Evolutionary conservation across 2,113 vertebrate genomes (phyloP), one percentile per base, ranked within the genome.

Genomic region (Chaetorhynchus papuensis): DNA sequence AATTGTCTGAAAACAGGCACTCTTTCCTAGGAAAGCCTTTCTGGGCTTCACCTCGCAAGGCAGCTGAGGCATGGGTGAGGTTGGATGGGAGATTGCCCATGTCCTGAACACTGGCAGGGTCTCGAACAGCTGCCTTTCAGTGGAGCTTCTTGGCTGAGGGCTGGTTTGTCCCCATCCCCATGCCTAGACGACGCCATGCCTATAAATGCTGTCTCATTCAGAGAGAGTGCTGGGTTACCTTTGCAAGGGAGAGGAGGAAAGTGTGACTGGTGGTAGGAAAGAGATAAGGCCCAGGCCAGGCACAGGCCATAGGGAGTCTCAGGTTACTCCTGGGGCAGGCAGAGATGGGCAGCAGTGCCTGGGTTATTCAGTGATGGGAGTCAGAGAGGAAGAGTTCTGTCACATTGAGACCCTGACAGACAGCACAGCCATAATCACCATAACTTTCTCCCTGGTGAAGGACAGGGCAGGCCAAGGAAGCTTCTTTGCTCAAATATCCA

Each of bases 41-140:
- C 45, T 85, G 44, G 28, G 24, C 19, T 31, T 20, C 10, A n/a
- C 9, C 39, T 71, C 0, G 0, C n/a, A 49, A 33, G 31, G 20
- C 69, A 57, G 45, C 33, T 87, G 23, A 18, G 9, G 15, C 33
- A 26, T 5, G 41, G 65, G 44, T 2, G 26, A 79, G 35, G 1
- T 2, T 69, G 23, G 6, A 18, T 69, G 61, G 28, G 45, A 76
- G 11, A 12, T 20, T 68, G 30, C 42, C 26, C 20, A 2, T 60
- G 26, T 60, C 26, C 30, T 13, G 2, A 64, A 16, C 20, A 13
- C 21, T 27, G 27, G 3, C 10, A 31, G 13, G 21, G 18, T 35
- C n/a, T 57, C 86, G 50, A 50, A 39, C 33, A 18, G 2, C 15
- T 45, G 8, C 19, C 28, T 66, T 41, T 39, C 0, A 47, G 33